A percentile compares a stretch with the other conserved stretches of the same genome.
Conservation (phyloP, 2,888 invertebrate species). For the Cataglyphis albicans region DNA sequence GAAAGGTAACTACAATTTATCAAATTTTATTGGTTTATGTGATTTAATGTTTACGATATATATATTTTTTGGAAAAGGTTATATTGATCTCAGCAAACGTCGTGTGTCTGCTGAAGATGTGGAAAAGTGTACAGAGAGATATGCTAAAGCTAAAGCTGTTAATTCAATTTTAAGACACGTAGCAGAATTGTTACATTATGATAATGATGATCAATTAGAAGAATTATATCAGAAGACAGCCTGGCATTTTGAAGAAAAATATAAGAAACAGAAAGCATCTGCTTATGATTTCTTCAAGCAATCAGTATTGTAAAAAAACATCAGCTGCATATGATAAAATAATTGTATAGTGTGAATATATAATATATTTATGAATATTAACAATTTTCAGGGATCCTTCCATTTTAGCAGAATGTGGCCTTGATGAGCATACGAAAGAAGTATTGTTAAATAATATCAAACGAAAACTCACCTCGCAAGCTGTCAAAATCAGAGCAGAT, state of each 20-base stretch:
- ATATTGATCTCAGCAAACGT: slow-evolving; percentile 99
- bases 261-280: slow-evolving; percentile 97
- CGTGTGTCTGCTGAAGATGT: slow-evolving; percentile 99
- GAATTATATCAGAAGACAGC: slow-evolving; percentile 98
- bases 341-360: not conserved
- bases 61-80: slow-evolving; percentile 88
- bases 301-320: slow-evolving; percentile 94
- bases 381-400: slow-evolving; percentile 92
- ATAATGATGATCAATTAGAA: slow-evolving; percentile 96
- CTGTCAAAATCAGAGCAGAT: slow-evolving; percentile 97
- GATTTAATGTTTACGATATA: not conserved
- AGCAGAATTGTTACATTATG: slow-evolving; percentile 96
- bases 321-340: not conserved
- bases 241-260: slow-evolving; percentile 99
- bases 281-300: slow-evolving; percentile 99
- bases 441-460: slow-evolving; percentile 97
- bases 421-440: slow-evolving; percentile 96
- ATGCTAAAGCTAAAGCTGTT: slow-evolving; percentile 99
- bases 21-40: not conserved
- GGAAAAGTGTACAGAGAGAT: slow-evolving; percentile 99
- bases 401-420: slow-evolving; percentile 97
- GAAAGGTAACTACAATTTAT: slow-evolving; percentile 90
- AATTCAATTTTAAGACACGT: slow-evolving; percentile 99
- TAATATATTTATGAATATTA: slow-evolving; percentile 13
- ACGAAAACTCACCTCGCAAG: slow-evolving; percentile 97